Evolutionary conservation across 2,888 invertebrate genomes (phyloP).

Genomic region (Ormyrus nitidulus): DNA sequence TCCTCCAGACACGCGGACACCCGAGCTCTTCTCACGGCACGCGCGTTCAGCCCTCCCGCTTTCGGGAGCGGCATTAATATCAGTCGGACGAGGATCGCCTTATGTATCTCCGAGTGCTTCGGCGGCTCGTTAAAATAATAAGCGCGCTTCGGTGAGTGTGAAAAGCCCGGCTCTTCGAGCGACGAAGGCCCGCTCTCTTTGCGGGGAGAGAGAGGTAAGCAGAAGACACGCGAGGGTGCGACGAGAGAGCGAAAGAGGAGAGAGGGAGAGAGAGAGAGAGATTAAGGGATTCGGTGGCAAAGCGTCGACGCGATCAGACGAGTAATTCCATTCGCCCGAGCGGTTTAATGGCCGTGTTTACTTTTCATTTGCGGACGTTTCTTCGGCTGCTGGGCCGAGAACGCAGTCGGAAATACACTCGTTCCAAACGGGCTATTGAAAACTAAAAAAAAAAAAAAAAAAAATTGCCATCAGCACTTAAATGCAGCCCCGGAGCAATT

Average conservation of each 20-base stretch:
- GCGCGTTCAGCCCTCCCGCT: constrained; percentile 61
- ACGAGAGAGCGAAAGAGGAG: constrained; percentile 19
- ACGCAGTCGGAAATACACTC: no score
- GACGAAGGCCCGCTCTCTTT: neutral
- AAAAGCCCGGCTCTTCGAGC: constrained; percentile 41
- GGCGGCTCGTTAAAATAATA: constrained; percentile 66
- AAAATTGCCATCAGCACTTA: neutral
- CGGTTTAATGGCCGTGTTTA: constrained; percentile 35
- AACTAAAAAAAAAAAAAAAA: no score
- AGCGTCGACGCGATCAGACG: constrained; percentile 44
- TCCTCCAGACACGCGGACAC: constrained; percentile 60
- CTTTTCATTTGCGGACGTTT: constrained; percentile 41
- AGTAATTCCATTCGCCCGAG: constrained; percentile 53
- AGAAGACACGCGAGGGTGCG: no score
- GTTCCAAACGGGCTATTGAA: no score
- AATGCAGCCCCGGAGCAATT: constrained; percentile 18
- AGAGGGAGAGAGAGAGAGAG: constrained; percentile 42
- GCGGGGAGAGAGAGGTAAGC: constrained; percentile 6
- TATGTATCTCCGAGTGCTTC: constrained; percentile 25
- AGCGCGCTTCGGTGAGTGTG: constrained; percentile 60
- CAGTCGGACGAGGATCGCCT: constrained; percentile 46
- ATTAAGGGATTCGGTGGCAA: constrained; percentile 55
- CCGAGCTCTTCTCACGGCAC: constrained; percentile 71
- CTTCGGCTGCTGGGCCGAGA: neutral
- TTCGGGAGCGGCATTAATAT: constrained; percentile 49